These are phyloP conservation scores for Aegotheles bennettii DNA, from an alignment of 2,113 vertebrate species.

Conservation along the genomic window DNA sequence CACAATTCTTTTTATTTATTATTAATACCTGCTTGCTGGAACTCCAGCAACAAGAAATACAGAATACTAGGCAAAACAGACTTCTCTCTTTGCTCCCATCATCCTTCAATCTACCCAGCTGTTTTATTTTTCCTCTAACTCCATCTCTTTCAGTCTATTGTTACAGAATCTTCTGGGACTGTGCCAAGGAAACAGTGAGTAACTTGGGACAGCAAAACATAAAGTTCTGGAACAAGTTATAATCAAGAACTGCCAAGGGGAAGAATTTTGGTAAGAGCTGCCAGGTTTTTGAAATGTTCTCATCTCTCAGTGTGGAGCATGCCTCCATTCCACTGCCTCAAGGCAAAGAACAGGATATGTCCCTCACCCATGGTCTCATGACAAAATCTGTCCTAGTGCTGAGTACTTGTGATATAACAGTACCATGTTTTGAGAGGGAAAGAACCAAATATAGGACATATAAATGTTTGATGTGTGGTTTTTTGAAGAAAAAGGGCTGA, in stretches of 20 bases:
- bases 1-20: slow-evolving; percentile 63
- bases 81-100: background rate
- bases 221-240: background rate
- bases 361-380: background rate
- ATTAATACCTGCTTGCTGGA: slow-evolving; percentile 49
- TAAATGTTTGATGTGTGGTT: background rate
- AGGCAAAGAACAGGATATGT: background rate
- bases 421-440: background rate
- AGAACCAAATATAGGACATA: background rate
- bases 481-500: background rate
- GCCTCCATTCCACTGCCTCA: background rate
- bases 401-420: background rate
- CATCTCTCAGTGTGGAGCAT: background rate
- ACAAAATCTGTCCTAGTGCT: background rate
- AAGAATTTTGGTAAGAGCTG: background rate
- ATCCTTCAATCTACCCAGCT: background rate
- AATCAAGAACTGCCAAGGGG: background rate
- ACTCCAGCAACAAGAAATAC: background rate
- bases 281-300: background rate
- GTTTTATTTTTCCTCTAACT: background rate
- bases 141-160: background rate
- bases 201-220: background rate
- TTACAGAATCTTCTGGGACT: background rate
- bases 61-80: background rate
- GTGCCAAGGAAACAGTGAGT: background rate